Evolutionary conservation across 2,113 vertebrate species (phyloP), one percentile per base, ranked within the genome.

Genomic region (Proteles cristata): DNA sequence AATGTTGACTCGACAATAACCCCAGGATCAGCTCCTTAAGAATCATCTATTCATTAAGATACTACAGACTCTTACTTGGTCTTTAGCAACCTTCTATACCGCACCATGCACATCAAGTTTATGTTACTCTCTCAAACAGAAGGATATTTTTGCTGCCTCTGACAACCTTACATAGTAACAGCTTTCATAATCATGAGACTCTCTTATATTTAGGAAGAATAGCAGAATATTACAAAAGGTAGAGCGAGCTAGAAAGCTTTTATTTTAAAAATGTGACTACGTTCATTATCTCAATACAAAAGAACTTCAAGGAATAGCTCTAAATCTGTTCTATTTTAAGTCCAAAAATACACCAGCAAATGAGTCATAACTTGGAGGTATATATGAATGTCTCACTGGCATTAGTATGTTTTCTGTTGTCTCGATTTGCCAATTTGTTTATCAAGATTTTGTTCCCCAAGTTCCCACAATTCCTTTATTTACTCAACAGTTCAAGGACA

Each of bases 241-340:
- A 55, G 2, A 71, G 53, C 73, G 33, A 88, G 19, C 5, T 53
- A 96, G 53, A 33, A 94, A 86, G 45, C 63, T 82, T 90, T 65
- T 85, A 76, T 21, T 93, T 95, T 50, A 23, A 96, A 83, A 88
- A 95, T 66, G 19, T 58, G n/a, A 71, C 43, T 90, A 69, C 84
- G 92, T 95, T 73, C 16, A 5, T 73, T 96, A 89, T 43, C 74
- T 93, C 69, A 82, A 43, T 50, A 90, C 50, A 96, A 89, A 93
- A 55, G 88, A 94, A 16, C 25, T 28, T 93, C 43, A 93, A 94
- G 95, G 39, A 95, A 82, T 35, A 55, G 58, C 39, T 88, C 68
- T 53, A 74, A 66, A 84, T 39, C 43, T 93, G n/a, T 88, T 53
- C 43, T 66, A 84, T 2, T 88, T 0, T 68, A 83, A 93, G 33